These are phyloP conservation scores for Pardosa pseudoannulata DNA, from an alignment of 2,888 invertebrate genomes.

Conservation along the genomic window DNA sequence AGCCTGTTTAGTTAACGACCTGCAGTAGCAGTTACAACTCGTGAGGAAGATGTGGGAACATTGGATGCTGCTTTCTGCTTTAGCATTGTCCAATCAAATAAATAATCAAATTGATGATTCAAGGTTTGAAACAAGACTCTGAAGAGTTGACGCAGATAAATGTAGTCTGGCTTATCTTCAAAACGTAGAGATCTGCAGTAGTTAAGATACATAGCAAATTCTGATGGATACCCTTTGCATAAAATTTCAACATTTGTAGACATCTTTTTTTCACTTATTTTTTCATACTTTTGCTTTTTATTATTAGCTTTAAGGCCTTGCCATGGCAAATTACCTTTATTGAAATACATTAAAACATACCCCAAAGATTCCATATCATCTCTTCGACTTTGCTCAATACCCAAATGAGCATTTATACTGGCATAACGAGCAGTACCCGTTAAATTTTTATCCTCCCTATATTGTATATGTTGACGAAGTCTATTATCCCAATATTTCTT, in stretches of 20 bases:
- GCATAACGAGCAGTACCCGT: conserved; percentile 99
- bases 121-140: conserved; percentile 99
- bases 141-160: conserved; percentile 98
- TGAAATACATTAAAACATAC: conserved; percentile 99
- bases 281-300: conserved; percentile 99
- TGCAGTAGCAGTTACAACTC: conserved; percentile 49
- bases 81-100: conserved; percentile 99
- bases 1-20: conserved; percentile 66
- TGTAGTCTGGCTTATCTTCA: conserved; percentile 99
- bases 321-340: conserved; percentile 89
- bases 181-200: conserved; percentile 98
- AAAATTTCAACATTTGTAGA: conserved; percentile 98
- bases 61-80: conserved; percentile 90
- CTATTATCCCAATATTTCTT: conserved; percentile 98
- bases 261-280: conserved; percentile 99
- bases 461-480: conserved; percentile 93
- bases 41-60: conserved; percentile 74
- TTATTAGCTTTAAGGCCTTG: conserved; percentile 97
- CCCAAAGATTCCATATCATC: conserved; percentile 99
- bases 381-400: conserved; percentile 96
- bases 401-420: conserved; percentile 99
- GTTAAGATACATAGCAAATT: conserved; percentile 99
- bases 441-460: conserved; percentile 99
- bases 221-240: conserved; percentile 99
- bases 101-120: conserved; percentile 99